Evolutionary conservation across 1,140 invertebrate genomes (phyloP), one percentile per base, ranked within the genome.

Genomic region (Plodia interpunctella): DNA sequence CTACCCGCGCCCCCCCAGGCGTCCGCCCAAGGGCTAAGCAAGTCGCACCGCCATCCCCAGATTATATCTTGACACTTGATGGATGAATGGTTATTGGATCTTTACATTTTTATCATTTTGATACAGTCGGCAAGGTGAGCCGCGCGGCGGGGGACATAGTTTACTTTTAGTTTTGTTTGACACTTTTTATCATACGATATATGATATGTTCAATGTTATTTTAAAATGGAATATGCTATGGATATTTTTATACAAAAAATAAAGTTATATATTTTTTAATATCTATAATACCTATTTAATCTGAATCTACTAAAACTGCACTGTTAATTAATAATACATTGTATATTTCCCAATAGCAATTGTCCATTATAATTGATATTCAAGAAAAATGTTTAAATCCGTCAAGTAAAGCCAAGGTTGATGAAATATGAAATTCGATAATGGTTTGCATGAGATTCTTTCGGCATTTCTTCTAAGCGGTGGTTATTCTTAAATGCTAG

Each of bases 81-180:
- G 88, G 90, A 90, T 90, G 90, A 90, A 90, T 90, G 90, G 88
- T 90, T 90, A 90, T 90, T 90, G 88, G 88, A 82, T 90, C 87
- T 90, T 80, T 84, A 88, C 87, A 87, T 90, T 88, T 90, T 90
- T 90, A 90, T 90, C 88, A 89, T 90, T 89, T 90, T 90, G 85
- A 87, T 88, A 87, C 85, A 89, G 79, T 80, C 68, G 70, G 72
- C 74, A 69, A 71, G 74, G 69, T 70, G 70, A 53, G 66, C 63
- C 50, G 61, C 53, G 18, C 61, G 49, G 60, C 62, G 55, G 63
- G 71, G 65, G 74, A 51, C 65, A 68, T 68, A 72, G 70, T 75
- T 75, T 53, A n/a, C 20, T 53, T 20, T 44, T 44, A 44, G 38
- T 44, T 44, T n/a, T 44, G 38, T 44, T 44, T 44, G 38, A 44